Evolutionary conservation across 2,888 invertebrate species (phyloP), one percentile per base, ranked within the genome.

Genomic region (Cepaea hortensis): DNA sequence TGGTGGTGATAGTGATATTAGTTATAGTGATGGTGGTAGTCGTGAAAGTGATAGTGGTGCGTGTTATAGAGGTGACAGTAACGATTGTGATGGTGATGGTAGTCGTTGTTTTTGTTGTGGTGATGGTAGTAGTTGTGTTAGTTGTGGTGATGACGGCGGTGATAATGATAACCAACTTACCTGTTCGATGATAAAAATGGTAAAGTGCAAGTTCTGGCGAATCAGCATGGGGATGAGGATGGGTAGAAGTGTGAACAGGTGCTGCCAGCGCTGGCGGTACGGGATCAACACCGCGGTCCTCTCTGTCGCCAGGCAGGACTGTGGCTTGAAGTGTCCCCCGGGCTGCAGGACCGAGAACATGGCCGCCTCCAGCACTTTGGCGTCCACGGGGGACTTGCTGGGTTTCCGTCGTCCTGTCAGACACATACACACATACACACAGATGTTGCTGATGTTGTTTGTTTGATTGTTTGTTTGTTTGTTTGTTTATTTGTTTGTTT

Each of bases 231-330:
- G 88, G 15, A 88, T 70, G 55, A 88, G 75, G 4, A 81, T 72
- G 11, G 82, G 65, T 9, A 86, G 79, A 13, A 88, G 80, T n/a
- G 70, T 84, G 46, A 76, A 62, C 9, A 88, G 86, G 23, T 88
- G 88, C 5, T 15, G 7, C 75, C 81, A 81, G 3, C 88, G 84
- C 91, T 97, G 96, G 86, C 98, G 96, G 95, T 97, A 99, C 88
- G 99, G 99, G 91, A 99, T 96, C 90, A 99, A 96, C 90, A 99
- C 96, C 90, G 98, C 99, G n/a, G 96, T 96, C 93, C 96, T 96
- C 94, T 97, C 96, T 90, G 96, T 95, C 23, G 98, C 93, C 81
- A 90, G 86, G 90, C 70, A 98, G 89, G 96, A 96, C 13, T 95
- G 95, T 0, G 99, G 98, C 84, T 95, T 95, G 94, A 96, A 98